Conservation (phyloP, 2,113 vertebrate species). For the Gorsachius goisagi region DNA sequence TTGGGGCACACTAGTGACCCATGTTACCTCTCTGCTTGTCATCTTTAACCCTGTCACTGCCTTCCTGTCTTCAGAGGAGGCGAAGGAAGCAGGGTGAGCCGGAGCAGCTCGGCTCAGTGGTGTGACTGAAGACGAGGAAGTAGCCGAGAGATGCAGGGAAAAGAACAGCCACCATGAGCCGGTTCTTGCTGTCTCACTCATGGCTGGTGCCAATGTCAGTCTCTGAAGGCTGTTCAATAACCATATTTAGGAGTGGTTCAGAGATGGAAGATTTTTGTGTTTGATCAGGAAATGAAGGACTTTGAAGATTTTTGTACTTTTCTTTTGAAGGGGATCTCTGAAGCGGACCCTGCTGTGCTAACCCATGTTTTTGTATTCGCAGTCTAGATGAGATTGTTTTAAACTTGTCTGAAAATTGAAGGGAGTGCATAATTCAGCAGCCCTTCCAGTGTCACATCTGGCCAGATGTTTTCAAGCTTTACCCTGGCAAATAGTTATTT, state of each 20-base stretch:
- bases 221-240: background rate
- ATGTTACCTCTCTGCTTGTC: background rate
- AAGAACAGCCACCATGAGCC: background rate
- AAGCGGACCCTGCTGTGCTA: background rate
- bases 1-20: background rate
- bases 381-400: background rate
- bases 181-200: background rate
- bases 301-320: background rate
- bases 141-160: fast-evolving
- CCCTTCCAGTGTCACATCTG: background rate
- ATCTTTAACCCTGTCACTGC: background rate
- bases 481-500: background rate
- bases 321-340: background rate
- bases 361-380: background rate
- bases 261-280: background rate
- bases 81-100: background rate
- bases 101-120: background rate
- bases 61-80: background rate
- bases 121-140: background rate
- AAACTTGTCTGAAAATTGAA: background rate
- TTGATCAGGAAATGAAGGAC: background rate
- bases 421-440: background rate
- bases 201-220: background rate
- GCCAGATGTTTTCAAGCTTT: background rate
- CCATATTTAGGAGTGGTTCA: background rate